Percentiles rank a stretch among this genome's conserved stretches.
Conservation (phyloP, 2,888 invertebrate species). For the Brenthis ino region DNA sequence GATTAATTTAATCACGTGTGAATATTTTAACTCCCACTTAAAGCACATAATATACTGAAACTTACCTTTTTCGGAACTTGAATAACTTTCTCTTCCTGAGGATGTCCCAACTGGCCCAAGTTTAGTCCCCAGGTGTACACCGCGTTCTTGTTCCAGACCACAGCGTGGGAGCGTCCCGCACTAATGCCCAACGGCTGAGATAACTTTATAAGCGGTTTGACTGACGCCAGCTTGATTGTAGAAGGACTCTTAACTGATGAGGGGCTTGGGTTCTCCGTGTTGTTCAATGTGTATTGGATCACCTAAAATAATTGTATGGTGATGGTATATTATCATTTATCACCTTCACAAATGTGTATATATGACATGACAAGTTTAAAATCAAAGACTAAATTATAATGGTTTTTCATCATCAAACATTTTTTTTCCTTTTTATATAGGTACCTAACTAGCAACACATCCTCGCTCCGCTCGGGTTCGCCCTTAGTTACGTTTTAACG, state of each 20-base stretch:
- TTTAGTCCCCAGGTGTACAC: conserved; percentile 92
- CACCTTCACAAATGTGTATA: too few species aligned
- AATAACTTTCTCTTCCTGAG: conserved; percentile 71
- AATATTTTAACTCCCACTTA: too few species aligned
- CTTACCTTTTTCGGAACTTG: conserved; percentile 75
- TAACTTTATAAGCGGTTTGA: conserved; percentile 63
- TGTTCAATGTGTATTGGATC: conserved; percentile 67
- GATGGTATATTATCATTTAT: too few species aligned
- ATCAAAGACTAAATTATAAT: too few species aligned
- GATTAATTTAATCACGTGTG: too few species aligned
- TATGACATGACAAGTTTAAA: too few species aligned
- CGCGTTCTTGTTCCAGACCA: conserved; percentile 83
- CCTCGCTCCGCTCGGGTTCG: too few species aligned
- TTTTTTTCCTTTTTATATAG: too few species aligned
- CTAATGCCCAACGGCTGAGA: conserved; percentile 79
- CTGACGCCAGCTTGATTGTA: conserved; percentile 57
- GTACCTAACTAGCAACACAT: too few species aligned
- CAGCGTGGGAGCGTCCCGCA: conserved; percentile 88
- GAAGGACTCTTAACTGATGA: conserved; percentile 63
- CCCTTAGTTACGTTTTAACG: too few species aligned
- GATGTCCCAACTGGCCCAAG: conserved; percentile 90
- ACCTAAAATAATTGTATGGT: conserved; percentile 50
- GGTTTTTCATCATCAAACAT: too few species aligned
- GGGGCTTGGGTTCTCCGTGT: conserved; percentile 60
- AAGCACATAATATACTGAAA: not conserved